Percentiles rank a stretch among this genome's conserved stretches.
Evolutionary conservation across 2,113 vertebrate genomes (phyloP).

Genomic region (Rhegmatorhina hoffmannsi): DNA sequence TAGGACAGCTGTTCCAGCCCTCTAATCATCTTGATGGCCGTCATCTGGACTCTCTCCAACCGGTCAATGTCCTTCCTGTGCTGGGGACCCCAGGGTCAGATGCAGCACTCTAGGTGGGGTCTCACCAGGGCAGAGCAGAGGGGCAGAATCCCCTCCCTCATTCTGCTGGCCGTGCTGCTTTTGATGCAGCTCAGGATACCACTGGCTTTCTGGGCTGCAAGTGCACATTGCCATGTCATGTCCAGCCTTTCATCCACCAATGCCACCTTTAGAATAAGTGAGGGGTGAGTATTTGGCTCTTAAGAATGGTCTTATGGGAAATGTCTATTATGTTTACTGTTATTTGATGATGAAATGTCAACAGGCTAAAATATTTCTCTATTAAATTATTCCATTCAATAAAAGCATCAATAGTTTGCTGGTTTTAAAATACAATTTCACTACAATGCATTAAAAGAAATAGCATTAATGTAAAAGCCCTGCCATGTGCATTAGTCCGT

Average conservation of each 20-base stretch:
- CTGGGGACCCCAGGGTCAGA: background rate
- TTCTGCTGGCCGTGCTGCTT: background rate
- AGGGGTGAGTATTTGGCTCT: constrained; percentile 60
- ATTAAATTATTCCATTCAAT: constrained; percentile 72
- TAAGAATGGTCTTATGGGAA: constrained; percentile 69
- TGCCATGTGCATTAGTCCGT: constrained; percentile 13
- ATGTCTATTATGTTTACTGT: constrained; percentile 66
- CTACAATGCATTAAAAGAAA: constrained; percentile 52
- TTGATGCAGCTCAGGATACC: background rate
- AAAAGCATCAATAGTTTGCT: constrained; percentile 68
- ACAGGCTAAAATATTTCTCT: constrained; percentile 65
- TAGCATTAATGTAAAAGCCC: constrained; percentile 32
- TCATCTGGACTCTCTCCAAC: background rate
- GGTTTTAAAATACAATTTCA: constrained; percentile 67
- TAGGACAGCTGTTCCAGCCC: rapidly evolving
- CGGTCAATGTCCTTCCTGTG: background rate
- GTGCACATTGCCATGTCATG: background rate
- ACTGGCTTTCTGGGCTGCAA: background rate
- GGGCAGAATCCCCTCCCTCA: background rate
- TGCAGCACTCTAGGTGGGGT: background rate
- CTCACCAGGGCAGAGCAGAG: background rate
- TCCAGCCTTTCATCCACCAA: background rate
- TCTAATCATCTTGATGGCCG: rapidly evolving
- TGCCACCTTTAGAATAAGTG: constrained; percentile 26
- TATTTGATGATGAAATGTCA: constrained; percentile 72